These are phyloP conservation scores for Nycticorax nycticorax DNA, from an alignment of 2,113 vertebrate genomes.

Conservation along the genomic window DNA sequence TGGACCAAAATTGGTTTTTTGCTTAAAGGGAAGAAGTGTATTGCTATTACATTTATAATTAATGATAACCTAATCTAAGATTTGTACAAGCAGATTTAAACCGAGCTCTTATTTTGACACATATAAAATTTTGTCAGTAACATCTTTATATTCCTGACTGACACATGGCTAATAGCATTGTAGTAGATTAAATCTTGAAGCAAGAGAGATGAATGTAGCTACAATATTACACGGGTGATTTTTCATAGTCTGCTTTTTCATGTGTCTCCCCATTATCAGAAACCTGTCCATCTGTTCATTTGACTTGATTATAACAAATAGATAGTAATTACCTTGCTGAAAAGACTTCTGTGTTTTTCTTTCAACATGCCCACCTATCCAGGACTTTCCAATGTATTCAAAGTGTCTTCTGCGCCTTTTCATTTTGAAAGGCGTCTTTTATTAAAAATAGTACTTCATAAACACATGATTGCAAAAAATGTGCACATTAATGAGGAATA, in stretches of 20 bases:
- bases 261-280: slow-evolving; percentile 2
- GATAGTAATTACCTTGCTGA: slow-evolving; percentile 15
- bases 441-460: neutral
- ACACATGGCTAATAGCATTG: slow-evolving; percentile 43
- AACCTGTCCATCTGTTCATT: slow-evolving; percentile 3
- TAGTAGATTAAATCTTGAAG: slow-evolving; percentile 51
- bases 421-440: slow-evolving; percentile 1
- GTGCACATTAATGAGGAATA: neutral
- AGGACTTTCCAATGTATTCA: neutral
- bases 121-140: slow-evolving; percentile 55
- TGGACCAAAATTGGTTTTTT: slow-evolving; percentile 3
- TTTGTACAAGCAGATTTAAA: slow-evolving; percentile 55
- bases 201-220: slow-evolving; percentile 31
- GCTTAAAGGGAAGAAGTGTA: slow-evolving; percentile 37
- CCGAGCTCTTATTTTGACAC: slow-evolving; percentile 55
- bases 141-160: slow-evolving; percentile 54
- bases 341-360: neutral
- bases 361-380: neutral
- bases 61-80: slow-evolving; percentile 53
- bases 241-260: slow-evolving; percentile 52
- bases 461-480: neutral
- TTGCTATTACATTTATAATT: slow-evolving; percentile 58
- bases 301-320: slow-evolving; percentile 35
- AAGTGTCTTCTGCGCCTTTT: neutral
- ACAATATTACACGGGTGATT: slow-evolving; percentile 25